Base-by-base conservation (phyloP, 2,113 vertebrate species). In the Calidris pugnax region DNA sequence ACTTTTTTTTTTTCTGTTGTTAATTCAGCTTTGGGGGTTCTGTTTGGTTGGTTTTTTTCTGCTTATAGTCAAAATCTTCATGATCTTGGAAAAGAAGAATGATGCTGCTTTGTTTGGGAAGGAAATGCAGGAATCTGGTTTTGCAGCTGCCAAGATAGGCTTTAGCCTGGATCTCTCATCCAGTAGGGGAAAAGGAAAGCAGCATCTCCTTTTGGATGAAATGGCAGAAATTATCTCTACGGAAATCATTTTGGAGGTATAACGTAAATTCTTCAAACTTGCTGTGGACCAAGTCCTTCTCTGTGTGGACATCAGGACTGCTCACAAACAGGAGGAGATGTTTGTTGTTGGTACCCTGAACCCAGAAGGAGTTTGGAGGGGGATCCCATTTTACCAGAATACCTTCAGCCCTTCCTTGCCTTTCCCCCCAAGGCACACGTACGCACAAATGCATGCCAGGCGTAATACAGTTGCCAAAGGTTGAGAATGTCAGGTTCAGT, bases 401-500 rank as follows among this genome's bases (percentile, higher is more conserved):
- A 51, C 3, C 18, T 55, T 73, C 71, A 96, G 66, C 45, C 62
- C 66, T 80, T 85, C 84, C 78, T 89, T 89, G 47, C 74, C 76
- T 88, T 94, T 88, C 14, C 39, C 57, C 24, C n/a, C 22, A 33
- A 57, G 35, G 68, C 48, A 51, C 30, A 30, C 0, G 0, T 30
- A 30, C 0, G 3, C 64, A 87, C 48, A 90, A 63, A 91, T 27
- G 24, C 48, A 35, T 63, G 82, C 39, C 81, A 95, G 96, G 97
- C 12, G 86, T 98, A 98, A 96, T 86, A 85, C 95, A 80, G 98
- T 97, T 98, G 95, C 96, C 81, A 75, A 86, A 97, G 85, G 95
- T 41, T 97, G 92, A 89, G 95, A 96, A 97, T 60, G 96, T 98
- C 96, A 97, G 90, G 81, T 97, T 97, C 96, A 94, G 92, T 98